Base-by-base conservation (phyloP, 2,888 invertebrate genomes). In the Folsomia candida region DNA sequence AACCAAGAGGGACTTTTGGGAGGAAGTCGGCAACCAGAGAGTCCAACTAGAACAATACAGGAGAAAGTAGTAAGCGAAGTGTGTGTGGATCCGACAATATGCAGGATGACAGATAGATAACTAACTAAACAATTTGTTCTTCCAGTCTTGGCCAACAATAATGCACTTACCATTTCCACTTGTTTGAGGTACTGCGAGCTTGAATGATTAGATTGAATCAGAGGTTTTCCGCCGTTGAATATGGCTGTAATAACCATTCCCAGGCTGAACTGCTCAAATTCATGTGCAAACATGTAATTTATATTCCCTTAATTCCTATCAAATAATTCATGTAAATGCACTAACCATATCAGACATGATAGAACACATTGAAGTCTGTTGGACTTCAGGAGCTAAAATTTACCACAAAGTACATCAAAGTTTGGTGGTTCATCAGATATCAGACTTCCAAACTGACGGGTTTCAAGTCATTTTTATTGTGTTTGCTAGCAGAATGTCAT, bases 191-290 rank as follows among this genome's bases (percentile, higher is more conserved):
- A 97, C 74, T 90, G 88, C 76, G 93, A 89, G 59, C 91, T 89
- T 81, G 92, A 95, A 84, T 96, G 92, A 82, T 92, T 91, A 18
- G 97, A 91, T 82, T 94, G 93, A 76, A 98, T 90, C 57, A 98
- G 87, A 0, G 94, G 89, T 78, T 89, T 89, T 47, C 98, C 97
- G 75, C 89, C 88, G 85, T 97, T 97, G 86, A 94, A 97, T 70
- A 97, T 88, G 71, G 96, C 89, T 82, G 93, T 94, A 80, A 98
- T 90, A 67, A 96, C 90, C 88, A 98, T 90, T 22, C 97, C 98
- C 78, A 98, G 86, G 0, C 97, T 95, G 85, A 65, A 47, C 9
- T 9, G 18, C 47, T 11, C 9, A 11, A 47, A 47, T 47, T 47
- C n/a, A 57, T 14, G 57, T 11, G n/a, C 57, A 25, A 25, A 4